Evolutionary conservation across 1,140 invertebrate genomes (phyloP).

Genomic region (Orchesella cincta): DNA sequence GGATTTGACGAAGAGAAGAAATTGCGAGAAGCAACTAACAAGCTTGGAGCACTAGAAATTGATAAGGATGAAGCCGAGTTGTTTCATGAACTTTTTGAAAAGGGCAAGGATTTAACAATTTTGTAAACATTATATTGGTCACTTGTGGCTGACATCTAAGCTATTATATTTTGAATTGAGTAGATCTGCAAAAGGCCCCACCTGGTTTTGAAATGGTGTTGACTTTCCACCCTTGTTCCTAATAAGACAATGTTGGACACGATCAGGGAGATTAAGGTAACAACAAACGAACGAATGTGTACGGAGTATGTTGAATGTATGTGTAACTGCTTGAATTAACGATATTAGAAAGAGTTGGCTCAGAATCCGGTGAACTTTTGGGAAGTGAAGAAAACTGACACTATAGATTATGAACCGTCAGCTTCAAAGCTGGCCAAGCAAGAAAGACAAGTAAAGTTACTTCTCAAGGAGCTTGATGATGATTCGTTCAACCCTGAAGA

Average conservation of each 20-base stretch:
- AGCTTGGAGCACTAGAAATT: slow-evolving; percentile 47
- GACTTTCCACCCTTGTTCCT: background rate
- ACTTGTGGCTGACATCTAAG: background rate
- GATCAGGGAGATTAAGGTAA: slow-evolving; percentile 49
- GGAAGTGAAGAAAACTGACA: background rate
- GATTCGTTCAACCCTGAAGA: background rate
- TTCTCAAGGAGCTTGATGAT: slow-evolving; percentile 14
- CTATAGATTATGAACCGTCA: slow-evolving; percentile 16
- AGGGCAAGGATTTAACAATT: too few relatives aligned
- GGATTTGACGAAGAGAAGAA: slow-evolving; percentile 67
- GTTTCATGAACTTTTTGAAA: slow-evolving; percentile 59
- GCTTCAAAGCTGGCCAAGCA: slow-evolving; percentile 19
- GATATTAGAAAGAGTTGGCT: background rate
- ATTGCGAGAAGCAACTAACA: slow-evolving; percentile 30
- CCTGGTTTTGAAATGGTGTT: slow-evolving; percentile 23
- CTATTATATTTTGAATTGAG: background rate
- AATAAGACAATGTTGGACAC: background rate
- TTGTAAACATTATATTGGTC: slow-evolving; percentile 16
- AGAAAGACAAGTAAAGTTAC: slow-evolving; percentile 13
- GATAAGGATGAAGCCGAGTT: slow-evolving; percentile 53
- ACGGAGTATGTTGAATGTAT: too few relatives aligned
- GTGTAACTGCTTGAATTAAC: too few relatives aligned
- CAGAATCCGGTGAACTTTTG: slow-evolving; percentile 10
- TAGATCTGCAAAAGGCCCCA: slow-evolving; percentile 32
- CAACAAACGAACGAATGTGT: too few relatives aligned